A percentile compares a stretch with the other conserved stretches of the same genome.
Evolutionary conservation across 2,888 invertebrate genomes (phyloP).

Genomic region (Pelosia muscerda): DNA sequence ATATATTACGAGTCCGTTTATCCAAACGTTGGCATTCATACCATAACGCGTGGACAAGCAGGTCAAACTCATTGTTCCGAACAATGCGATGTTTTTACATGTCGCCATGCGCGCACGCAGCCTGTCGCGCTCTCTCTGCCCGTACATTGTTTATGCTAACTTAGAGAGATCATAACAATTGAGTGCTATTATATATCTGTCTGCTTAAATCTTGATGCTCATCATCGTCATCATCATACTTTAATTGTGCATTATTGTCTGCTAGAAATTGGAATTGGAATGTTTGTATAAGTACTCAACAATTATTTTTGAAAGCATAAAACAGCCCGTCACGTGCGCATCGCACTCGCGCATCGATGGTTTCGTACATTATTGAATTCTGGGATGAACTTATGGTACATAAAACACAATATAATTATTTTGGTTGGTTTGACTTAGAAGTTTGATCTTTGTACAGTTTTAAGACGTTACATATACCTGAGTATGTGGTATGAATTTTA

Average conservation of each 20-base stretch:
- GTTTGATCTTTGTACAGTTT: too few relatives aligned
- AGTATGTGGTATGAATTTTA: too few relatives aligned
- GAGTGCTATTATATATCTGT: conserved; percentile 16
- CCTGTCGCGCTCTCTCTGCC: conserved; percentile 7
- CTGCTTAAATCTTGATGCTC: conserved; percentile 19
- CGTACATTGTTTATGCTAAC: conserved; percentile 22
- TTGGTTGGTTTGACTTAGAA: too few relatives aligned
- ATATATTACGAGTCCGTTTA: conserved; percentile 13
- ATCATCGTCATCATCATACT: neutral
- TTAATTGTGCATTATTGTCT: neutral
- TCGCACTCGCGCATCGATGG: too few relatives aligned
- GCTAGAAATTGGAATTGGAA: neutral
- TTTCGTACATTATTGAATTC: too few relatives aligned
- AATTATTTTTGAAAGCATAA: too few relatives aligned
- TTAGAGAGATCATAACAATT: conserved; percentile 30
- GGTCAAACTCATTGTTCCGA: conserved; percentile 37
- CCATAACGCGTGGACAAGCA: conserved; percentile 18
- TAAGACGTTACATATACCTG: too few relatives aligned
- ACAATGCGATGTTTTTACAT: conserved; percentile 31
- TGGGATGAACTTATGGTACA: too few relatives aligned
- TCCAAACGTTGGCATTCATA: conserved; percentile 16
- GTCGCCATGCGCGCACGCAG: conserved; percentile 16
- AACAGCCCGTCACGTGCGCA: too few relatives aligned
- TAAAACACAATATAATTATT: too few relatives aligned
- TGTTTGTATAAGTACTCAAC: neutral